Conservation (phyloP, 2,888 invertebrate species). For the Oxystoma pomonae region DNA sequence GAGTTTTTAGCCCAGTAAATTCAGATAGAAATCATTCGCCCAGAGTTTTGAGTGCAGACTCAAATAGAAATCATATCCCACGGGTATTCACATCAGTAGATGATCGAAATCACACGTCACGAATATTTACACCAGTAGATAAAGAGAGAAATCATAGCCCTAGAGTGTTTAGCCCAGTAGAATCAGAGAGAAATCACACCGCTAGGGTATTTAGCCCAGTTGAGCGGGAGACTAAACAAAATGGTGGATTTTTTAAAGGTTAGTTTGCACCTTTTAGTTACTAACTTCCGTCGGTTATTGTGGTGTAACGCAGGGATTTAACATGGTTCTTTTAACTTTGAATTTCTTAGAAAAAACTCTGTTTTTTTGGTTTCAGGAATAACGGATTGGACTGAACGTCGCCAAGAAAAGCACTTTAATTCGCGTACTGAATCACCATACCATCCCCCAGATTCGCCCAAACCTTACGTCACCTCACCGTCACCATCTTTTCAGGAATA, state of each 20-base stretch:
- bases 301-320: neutral
- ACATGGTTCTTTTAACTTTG: neutral
- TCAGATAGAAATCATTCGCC: neutral
- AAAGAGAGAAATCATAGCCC: neutral
- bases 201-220: neutral
- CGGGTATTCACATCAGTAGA: neutral
- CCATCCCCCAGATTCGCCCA: conserved; percentile 22
- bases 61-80: neutral
- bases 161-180: neutral
- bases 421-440: conserved; percentile 16
- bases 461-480: conserved; percentile 28
- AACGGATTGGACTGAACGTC: conserved; percentile 73
- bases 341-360: too few species aligned
- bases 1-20: neutral
- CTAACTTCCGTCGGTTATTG: neutral
- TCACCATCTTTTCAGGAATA: conserved; percentile 20
- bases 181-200: neutral
- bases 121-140: neutral
- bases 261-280: conserved; percentile 6
- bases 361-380: conserved; percentile 57
- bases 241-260: conserved; percentile 36
- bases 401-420: conserved; percentile 31
- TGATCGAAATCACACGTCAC: neutral
- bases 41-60: neutral
- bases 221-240: neutral